Conservation (phyloP, 2,888 invertebrate genomes). For the Orgyia antiqua region DNA sequence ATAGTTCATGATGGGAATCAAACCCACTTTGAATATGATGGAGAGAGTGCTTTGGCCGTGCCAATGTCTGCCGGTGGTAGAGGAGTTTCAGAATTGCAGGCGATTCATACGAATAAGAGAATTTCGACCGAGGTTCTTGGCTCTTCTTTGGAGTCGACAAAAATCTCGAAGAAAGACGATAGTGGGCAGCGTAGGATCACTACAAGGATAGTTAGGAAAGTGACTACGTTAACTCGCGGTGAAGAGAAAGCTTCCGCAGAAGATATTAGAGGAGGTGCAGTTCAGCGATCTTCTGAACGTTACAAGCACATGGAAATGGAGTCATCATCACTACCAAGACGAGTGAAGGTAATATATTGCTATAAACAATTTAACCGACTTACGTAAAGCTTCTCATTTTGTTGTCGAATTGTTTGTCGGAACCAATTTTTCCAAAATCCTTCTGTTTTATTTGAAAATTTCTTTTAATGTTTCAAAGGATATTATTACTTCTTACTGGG, state of each 20-base stretch:
- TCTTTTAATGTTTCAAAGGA: too few relatives aligned
- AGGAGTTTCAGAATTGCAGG: conserved; percentile 81
- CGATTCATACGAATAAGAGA: conserved; percentile 89
- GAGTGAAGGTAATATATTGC: conserved; percentile 83
- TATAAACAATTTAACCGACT: neutral
- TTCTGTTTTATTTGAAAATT: too few relatives aligned
- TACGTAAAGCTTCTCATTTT: neutral
- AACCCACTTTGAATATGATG: conserved; percentile 72
- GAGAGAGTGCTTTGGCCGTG: conserved; percentile 61
- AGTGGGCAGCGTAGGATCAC: conserved; percentile 90
- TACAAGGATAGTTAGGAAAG: conserved; percentile 91
- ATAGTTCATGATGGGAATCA: conserved; percentile 70
- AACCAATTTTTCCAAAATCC: too few relatives aligned
- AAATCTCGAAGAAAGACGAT: conserved; percentile 87
- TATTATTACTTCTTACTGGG: too few relatives aligned
- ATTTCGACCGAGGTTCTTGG: conserved; percentile 91
- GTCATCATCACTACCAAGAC: conserved; percentile 80
- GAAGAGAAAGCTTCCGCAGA: conserved; percentile 88
- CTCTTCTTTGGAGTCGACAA: conserved; percentile 89
- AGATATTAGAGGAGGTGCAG: conserved; percentile 80
- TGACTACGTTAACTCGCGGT: conserved; percentile 91
- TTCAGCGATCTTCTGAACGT: conserved; percentile 77
- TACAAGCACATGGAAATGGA: conserved; percentile 78
- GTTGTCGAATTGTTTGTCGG: too few relatives aligned
- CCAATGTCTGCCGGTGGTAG: conserved; percentile 62